phyloP scores from a whole-genome alignment of 2,113 vertebrate species.

The Sylvilagus bachmani region DNA sequence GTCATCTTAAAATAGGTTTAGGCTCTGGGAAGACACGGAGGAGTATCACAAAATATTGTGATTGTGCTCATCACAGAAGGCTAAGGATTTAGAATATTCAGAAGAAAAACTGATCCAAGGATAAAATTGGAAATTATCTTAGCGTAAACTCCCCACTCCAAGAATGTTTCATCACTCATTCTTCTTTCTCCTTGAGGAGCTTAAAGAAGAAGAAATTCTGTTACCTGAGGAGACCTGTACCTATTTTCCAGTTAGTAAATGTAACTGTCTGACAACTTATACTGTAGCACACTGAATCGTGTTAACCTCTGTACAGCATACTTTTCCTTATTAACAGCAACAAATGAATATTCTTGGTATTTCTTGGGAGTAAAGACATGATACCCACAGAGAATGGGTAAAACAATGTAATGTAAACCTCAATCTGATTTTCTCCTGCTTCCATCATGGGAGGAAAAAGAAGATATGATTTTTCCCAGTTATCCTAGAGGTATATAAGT shows the following conservation, averaged over 20 bases:
- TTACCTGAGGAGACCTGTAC: background rate
- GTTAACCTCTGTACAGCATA: background rate
- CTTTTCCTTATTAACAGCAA: background rate
- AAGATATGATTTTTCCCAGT: background rate
- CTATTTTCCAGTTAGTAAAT: background rate
- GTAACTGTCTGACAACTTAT: background rate
- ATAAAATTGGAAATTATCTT: background rate
- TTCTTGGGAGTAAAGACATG: background rate
- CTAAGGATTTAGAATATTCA: background rate
- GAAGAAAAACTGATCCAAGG: background rate
- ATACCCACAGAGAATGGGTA: background rate
- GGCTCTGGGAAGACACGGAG: background rate
- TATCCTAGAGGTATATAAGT: background rate
- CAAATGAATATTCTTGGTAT: background rate
- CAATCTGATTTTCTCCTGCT: background rate
- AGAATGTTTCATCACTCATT: background rate
- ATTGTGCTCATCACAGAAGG: background rate
- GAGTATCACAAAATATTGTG: background rate
- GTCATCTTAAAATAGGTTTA: background rate
- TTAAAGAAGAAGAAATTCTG: background rate
- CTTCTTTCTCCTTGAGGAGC: background rate
- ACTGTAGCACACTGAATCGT: accelerated
- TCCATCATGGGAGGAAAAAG: background rate
- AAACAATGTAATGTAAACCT: background rate
- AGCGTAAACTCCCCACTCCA: background rate